Evolutionary conservation across 35 echinoderm and acorn worm species (phyloP).

Genomic region (Eucidaris tribuloides): DNA sequence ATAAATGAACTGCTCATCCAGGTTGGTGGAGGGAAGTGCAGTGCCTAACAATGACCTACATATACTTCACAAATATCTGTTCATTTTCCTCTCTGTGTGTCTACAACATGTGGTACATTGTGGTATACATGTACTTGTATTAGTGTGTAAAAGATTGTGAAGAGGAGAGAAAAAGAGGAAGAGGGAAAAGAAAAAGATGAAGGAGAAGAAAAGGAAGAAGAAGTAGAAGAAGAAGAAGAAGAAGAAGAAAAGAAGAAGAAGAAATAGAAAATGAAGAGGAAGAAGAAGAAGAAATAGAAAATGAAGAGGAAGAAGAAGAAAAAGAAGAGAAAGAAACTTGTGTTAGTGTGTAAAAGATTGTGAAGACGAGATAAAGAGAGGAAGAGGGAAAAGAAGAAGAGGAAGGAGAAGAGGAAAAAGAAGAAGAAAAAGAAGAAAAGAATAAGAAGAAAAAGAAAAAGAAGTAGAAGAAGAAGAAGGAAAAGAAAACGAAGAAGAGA

Average conservation of each 20-base stretch:
- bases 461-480: neutral
- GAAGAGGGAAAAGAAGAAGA: neutral
- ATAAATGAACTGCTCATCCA: too few relatives aligned
- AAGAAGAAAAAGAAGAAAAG: neutral
- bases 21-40: too few relatives aligned
- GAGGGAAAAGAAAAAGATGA: neutral
- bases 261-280: neutral
- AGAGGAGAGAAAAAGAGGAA: neutral
- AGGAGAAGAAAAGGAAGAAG: neutral
- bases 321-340: neutral
- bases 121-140: too few relatives aligned
- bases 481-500: neutral
- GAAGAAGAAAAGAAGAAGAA: neutral
- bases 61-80: too few relatives aligned
- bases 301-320: neutral
- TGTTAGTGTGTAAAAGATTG: neutral
- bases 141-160: too few relatives aligned
- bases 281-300: neutral
- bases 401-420: neutral
- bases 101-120: too few relatives aligned
- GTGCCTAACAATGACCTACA: too few relatives aligned
- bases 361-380: neutral
- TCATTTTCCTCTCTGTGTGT: too few relatives aligned
- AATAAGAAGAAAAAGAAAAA: neutral
- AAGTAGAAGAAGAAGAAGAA: neutral